Base-by-base conservation (phyloP, 2,888 invertebrate species). In the Rutpela maculata region DNA sequence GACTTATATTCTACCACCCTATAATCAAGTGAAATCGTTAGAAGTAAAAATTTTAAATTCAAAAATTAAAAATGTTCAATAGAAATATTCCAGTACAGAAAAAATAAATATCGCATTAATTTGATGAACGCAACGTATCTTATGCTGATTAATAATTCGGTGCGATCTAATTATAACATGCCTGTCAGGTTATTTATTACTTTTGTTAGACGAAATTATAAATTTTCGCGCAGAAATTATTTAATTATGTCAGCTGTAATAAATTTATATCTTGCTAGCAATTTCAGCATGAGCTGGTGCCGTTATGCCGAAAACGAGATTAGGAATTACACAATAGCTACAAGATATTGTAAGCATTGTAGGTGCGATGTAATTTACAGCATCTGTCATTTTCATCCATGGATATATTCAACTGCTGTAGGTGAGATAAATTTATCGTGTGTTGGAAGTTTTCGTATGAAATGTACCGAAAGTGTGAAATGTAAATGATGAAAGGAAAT, bases 351-450 rank as follows among this genome's bases (percentile, higher is more conserved):
- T n/a, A n/a, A 31, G 31, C 22, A 63, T 63, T 63, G n/a, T 63
- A 15, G 62, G 62, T 17, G 62, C 62, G 31, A 26, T 63, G 62
- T 63, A 35, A 63, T 63, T 62, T 62, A 62, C 31, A 62, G 31
- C 62, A 63, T 31, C 31, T 35, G 35, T n/a, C 31, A 31, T 31
- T 63, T 35, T 35, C 35, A n/a, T 35, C n/a, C n/a, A 26, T 7
- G 31, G 11, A 26, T 22, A n/a, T 62, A 15, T 62, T 31, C 62
- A 62, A 26, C n/a, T 60, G 26, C 10, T 26, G 15, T 26, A 31
- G 26, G 62, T 26, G 26, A 26, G 62, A 62, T 22, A 26, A n/a
- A 31, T 62, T 26, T 62, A n/a, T 62, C 43, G 31, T 35, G 17
- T 50, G 50, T 1, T 50, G n/a, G 17, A n/a, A 17, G 9, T 43